These are phyloP conservation scores for Parasteatoda lunata DNA, from an alignment of 2,888 invertebrate genomes.

Conservation along the genomic window DNA sequence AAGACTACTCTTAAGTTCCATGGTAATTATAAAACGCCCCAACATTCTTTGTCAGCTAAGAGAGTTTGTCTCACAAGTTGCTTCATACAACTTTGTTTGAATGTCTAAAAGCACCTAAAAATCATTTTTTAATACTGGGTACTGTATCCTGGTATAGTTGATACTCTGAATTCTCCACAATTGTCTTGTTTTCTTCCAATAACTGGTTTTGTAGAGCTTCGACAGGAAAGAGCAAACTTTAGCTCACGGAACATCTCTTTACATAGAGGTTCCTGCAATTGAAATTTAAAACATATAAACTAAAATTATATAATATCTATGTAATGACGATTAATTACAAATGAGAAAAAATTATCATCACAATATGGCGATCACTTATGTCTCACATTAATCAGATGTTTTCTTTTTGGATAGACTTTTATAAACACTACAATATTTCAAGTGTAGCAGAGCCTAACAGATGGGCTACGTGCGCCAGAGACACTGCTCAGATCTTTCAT, in stretches of 20 bases:
- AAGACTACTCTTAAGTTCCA: conserved; percentile 61
- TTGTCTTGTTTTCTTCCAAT: conserved; percentile 62
- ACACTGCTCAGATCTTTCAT: too few relatives aligned
- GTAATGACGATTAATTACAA: too few relatives aligned
- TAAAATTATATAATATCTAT: too few relatives aligned
- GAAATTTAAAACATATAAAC: too few relatives aligned
- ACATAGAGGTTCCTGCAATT: conserved; percentile 65
- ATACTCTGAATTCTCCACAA: conserved; percentile 66
- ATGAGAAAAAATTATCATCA: too few relatives aligned
- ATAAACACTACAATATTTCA: too few relatives aligned
- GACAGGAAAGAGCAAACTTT: conserved; percentile 65
- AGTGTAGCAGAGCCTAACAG: too few relatives aligned
- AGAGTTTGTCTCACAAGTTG: conserved; percentile 33
- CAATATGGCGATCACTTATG: too few relatives aligned
- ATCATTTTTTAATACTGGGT: conserved; percentile 60
- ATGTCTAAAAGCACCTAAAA: conserved; percentile 65
- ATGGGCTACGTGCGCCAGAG: too few relatives aligned
- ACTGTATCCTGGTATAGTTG: conserved; percentile 65
- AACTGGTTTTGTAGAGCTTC: conserved; percentile 68
- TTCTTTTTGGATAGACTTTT: too few relatives aligned
- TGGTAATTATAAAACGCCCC: conserved; percentile 60
- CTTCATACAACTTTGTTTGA: conserved; percentile 51
- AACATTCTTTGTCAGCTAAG: conserved; percentile 32
- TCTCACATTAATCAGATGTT: too few relatives aligned
- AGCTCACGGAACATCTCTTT: conserved; percentile 68